Percentiles rank a stretch among this genome's conserved stretches.
Evolutionary conservation across 2,888 invertebrate species (phyloP).

Genomic region (Agonopterix arenella): DNA sequence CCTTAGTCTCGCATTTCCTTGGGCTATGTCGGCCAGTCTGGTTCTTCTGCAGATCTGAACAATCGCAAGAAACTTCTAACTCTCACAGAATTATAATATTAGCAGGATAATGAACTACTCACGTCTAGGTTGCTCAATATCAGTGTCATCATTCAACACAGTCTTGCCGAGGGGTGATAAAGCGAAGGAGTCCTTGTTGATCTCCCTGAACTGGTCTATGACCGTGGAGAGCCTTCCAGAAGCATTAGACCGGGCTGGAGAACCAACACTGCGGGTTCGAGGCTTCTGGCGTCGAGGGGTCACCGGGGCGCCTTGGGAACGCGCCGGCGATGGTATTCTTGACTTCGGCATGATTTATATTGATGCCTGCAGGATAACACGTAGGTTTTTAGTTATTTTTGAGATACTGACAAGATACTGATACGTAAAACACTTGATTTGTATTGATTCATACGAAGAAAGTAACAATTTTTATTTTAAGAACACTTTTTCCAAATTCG

Average conservation of each 20-base stretch:
- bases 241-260: constrained; percentile 36
- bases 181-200: constrained; percentile 33
- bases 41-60: too few relatives aligned
- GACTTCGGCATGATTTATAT: constrained; percentile 30
- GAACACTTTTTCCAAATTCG: too few relatives aligned
- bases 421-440: neutral
- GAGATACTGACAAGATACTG: neutral
- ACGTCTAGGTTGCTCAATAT: constrained; percentile 55
- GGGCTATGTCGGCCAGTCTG: too few relatives aligned
- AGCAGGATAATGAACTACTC: constrained; percentile 25
- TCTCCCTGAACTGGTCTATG: constrained; percentile 31
- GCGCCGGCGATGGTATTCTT: constrained; percentile 48
- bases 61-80: too few relatives aligned
- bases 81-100: too few relatives aligned
- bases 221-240: constrained; percentile 41
- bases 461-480: too few relatives aligned
- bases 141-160: constrained; percentile 50
- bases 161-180: constrained; percentile 42
- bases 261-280: constrained; percentile 42
- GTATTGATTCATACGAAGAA: too few relatives aligned
- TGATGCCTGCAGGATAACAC: neutral
- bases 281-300: constrained; percentile 33
- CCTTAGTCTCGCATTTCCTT: too few relatives aligned
- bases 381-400: neutral
- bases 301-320: constrained; percentile 30